These are phyloP conservation scores for Peromyscus eremicus DNA, from an alignment of 2,797 vertebrate genomes.

Conservation along the genomic window DNA sequence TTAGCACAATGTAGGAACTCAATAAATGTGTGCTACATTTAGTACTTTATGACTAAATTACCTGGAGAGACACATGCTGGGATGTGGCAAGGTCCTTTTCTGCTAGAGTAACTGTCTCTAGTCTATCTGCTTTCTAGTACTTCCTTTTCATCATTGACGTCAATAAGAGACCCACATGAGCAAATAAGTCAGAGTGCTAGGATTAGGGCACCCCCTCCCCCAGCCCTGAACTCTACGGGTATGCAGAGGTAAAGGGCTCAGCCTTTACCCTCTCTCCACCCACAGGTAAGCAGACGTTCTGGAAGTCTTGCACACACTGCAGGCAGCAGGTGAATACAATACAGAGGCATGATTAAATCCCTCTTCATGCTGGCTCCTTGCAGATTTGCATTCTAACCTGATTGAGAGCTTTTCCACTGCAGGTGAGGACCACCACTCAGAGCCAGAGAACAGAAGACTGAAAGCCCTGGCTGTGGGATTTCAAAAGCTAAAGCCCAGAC, in stretches of 20 bases:
- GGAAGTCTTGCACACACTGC: not conserved
- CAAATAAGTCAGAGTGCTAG: not conserved
- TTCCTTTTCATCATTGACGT: not conserved
- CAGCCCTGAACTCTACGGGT: not conserved
- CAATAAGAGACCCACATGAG: not conserved
- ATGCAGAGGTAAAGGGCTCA: not conserved
- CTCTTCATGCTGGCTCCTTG: not conserved
- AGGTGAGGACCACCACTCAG: not conserved
- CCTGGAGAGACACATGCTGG: not conserved
- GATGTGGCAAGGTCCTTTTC: not conserved
- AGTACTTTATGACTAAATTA: not conserved
- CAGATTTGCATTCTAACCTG: constrained; percentile 9
- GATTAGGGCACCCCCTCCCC: not conserved
- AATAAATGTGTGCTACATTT: not conserved
- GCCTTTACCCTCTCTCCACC: not conserved
- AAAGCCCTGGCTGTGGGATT: not conserved
- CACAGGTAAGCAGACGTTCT: not conserved
- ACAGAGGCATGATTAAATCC: not conserved
- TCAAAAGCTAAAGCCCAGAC: not conserved
- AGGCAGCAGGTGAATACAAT: not conserved
- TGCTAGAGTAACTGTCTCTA: not conserved
- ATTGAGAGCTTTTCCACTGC: not conserved
- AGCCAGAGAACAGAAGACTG: not conserved
- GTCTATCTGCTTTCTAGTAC: not conserved
- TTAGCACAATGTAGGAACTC: not conserved